phyloP scores from a whole-genome alignment of 2,888 invertebrate genomes.

The Eupithecia abbreviata region DNA sequence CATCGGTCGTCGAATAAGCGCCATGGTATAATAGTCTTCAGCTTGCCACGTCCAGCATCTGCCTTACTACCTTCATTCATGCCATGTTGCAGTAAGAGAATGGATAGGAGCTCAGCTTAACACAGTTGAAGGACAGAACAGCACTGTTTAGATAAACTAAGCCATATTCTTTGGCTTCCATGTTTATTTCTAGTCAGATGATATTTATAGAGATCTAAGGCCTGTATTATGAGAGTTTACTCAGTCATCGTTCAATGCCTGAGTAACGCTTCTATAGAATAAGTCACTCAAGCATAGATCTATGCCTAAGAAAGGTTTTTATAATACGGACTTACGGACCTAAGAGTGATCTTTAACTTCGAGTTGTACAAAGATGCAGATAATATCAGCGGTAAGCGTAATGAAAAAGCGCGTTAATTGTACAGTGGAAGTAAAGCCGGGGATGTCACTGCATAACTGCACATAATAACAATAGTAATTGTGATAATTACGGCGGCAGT shows the following conservation, averaged over 20 bases:
- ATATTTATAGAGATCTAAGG: background rate
- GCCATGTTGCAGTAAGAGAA: background rate
- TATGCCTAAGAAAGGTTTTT: too few relatives aligned
- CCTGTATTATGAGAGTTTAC: too few relatives aligned
- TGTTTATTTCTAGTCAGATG: background rate
- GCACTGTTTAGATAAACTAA: background rate
- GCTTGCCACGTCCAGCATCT: too few relatives aligned
- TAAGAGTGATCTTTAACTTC: background rate
- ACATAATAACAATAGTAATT: slow-evolving; percentile 58
- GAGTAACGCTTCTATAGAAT: too few relatives aligned
- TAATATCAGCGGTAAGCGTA: background rate
- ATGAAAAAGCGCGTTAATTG: slow-evolving; percentile 39
- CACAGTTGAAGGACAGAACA: background rate
- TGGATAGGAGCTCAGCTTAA: background rate
- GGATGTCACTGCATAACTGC: slow-evolving; percentile 54
- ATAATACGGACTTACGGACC: too few relatives aligned
- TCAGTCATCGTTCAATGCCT: too few relatives aligned
- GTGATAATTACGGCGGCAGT: slow-evolving; percentile 54
- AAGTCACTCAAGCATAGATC: too few relatives aligned
- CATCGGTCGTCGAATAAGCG: too few relatives aligned
- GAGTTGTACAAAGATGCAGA: background rate
- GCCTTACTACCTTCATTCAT: too few relatives aligned
- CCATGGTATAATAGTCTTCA: too few relatives aligned
- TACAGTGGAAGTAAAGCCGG: slow-evolving; percentile 31
- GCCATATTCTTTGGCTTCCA: background rate